These are phyloP conservation scores for Rhynchonycteris naso DNA, from an alignment of 2,797 vertebrate genomes.

Conservation along the genomic window DNA sequence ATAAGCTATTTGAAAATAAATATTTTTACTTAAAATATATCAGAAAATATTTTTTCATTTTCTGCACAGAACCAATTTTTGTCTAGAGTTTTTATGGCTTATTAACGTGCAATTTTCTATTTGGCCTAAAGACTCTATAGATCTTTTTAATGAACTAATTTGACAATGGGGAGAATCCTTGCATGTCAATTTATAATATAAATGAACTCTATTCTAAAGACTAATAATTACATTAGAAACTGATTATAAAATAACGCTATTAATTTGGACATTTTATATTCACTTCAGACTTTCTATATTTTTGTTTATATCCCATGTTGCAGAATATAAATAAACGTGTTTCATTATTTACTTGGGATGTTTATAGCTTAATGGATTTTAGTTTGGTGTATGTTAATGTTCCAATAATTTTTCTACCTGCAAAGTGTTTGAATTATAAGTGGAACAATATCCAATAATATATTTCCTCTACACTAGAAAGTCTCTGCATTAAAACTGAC, in stretches of 20 bases:
- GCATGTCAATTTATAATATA: conserved; percentile 37
- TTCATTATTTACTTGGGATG: conserved; percentile 45
- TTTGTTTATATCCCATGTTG: conserved; percentile 31
- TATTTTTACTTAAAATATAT: conserved; percentile 7
- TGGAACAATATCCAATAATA: background rate
- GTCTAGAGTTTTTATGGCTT: conserved; percentile 16
- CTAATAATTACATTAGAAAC: conserved; percentile 6
- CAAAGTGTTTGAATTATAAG: conserved; percentile 44
- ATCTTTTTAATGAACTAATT: conserved; percentile 44
- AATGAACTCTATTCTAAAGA: conserved; percentile 53
- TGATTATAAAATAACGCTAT: conserved; percentile 54
- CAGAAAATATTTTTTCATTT: background rate
- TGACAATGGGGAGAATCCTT: conserved; percentile 43
- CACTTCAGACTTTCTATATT: conserved; percentile 7
- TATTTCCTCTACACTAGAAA: background rate
- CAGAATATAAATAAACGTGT: conserved; percentile 33
- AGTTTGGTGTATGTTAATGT: conserved; percentile 33
- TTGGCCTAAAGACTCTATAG: conserved; percentile 37
- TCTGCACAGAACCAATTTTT: conserved; percentile 4
- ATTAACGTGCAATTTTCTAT: conserved; percentile 24
- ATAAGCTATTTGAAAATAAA: conserved; percentile 7
- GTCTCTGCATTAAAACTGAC: background rate
- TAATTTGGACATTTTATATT: conserved; percentile 61
- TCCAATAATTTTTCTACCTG: conserved; percentile 3
- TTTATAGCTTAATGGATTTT: conserved; percentile 53